These are phyloP conservation scores for Apoderus coryli DNA, from an alignment of 2,888 invertebrate genomes.

Conservation along the genomic window DNA sequence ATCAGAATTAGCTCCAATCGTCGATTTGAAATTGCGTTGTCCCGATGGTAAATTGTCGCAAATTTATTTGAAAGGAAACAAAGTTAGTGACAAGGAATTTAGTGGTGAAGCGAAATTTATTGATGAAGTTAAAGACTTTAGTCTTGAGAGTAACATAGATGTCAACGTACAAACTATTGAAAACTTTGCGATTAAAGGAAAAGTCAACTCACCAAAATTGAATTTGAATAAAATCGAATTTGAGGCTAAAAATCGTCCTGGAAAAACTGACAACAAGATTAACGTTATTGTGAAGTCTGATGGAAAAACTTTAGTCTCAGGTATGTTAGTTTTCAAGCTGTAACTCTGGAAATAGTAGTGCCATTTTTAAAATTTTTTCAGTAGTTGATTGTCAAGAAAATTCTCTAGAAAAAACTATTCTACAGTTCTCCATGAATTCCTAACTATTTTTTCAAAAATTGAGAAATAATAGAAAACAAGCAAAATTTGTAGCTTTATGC, in stretches of 20 bases:
- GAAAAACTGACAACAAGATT: slow-evolving; percentile 44
- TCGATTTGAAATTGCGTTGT: slow-evolving; percentile 40
- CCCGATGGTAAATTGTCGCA: slow-evolving; percentile 35
- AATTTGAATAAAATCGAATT: slow-evolving; percentile 48
- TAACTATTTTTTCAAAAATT: too few species aligned
- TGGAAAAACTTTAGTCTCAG: slow-evolving; percentile 51
- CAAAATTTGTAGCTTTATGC: too few species aligned
- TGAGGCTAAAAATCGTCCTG: slow-evolving; percentile 44
- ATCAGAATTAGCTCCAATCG: slow-evolving; percentile 38
- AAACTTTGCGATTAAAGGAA: slow-evolving; percentile 45
- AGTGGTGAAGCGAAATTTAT: slow-evolving; percentile 37
- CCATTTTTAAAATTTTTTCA: too few species aligned
- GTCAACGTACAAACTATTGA: slow-evolving; percentile 45
- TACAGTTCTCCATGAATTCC: too few species aligned
- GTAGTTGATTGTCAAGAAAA: too few species aligned
- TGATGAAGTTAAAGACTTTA: slow-evolving; percentile 30
- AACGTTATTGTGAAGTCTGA: slow-evolving; percentile 48
- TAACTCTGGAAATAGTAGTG: too few species aligned
- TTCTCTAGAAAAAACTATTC: too few species aligned
- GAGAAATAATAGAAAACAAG: too few species aligned
- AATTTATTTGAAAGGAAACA: slow-evolving; percentile 32
- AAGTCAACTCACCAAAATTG: slow-evolving; percentile 47
- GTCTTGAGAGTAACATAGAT: slow-evolving; percentile 39
- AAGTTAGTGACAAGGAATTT: slow-evolving; percentile 41
- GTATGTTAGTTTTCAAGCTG: too few species aligned